Base-by-base conservation (phyloP, 2,113 vertebrate species). In the Triplophysa tibetana region DNA sequence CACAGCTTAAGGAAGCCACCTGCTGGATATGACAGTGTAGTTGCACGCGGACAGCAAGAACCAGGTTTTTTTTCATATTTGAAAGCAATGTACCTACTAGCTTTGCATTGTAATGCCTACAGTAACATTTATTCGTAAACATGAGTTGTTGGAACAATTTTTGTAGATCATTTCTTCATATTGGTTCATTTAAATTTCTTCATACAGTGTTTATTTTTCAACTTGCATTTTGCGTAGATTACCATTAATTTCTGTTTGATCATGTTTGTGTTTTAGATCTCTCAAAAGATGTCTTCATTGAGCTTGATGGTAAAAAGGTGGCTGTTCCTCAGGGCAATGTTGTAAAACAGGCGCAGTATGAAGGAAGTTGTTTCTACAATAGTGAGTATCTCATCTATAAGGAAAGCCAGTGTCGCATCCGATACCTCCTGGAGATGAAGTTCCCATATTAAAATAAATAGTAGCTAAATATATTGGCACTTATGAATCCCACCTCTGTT, bases 311-410 rank as follows among this genome's bases (percentile, higher is more conserved):
- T 45, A 95, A 93, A 83, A 74, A 77, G 61, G 93, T 98, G 17
- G 76, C 83, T 8, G 94, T 99, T 58, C 92, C 94, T 33, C 98
- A 98, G 84, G 96, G 95, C 41, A 86, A 77, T 6, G 90, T 95
- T 4, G 52, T 91, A 52, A 2, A 54, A 0, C 88, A 95, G 88
- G 38, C 87, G 0, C 11, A 91, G 74, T 96, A 92, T 85, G n/a
- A 84, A 10, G 1, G 64, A 0, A 96, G 94, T 77, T 0, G 0
- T 63, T 99, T 98, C 88, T 1, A 0, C 56, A 95, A 96, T 89
- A 98, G 96, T 1, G 95, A 99, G 87, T 97, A 98, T 87, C 91
- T 98, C 66, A 91, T 97, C 89, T 98, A 97, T 89, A 88, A 91
- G 78, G 96, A 99, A 82, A 97, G 89, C 83, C 96, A 98, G 87